phyloP scores from a whole-genome alignment of 2,113 vertebrate genomes.

The Phalacrocorax carbo region DNA sequence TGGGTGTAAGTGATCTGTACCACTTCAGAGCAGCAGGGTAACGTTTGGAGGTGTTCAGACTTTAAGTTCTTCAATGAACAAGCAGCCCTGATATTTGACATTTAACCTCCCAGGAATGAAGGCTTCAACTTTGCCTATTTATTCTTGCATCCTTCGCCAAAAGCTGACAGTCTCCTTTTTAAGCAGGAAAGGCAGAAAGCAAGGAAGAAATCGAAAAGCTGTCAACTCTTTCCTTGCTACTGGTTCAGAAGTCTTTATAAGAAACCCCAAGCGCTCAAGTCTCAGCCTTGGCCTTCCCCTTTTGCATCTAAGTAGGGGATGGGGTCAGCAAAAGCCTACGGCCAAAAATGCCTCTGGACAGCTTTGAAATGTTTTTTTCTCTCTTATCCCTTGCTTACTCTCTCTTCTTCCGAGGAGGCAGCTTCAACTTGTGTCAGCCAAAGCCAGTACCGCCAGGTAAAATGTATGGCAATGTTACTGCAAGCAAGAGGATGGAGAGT shows the following conservation, averaged over 20 bases:
- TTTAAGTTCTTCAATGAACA: neutral
- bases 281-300: neutral
- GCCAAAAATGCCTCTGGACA: neutral
- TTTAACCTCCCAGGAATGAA: neutral
- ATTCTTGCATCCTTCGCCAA: neutral
- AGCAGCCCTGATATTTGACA: neutral
- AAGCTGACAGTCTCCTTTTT: neutral
- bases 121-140: neutral
- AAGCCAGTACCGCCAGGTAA: neutral
- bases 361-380: neutral
- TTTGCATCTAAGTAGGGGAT: neutral
- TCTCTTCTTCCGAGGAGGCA: neutral
- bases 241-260: neutral
- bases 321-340: neutral
- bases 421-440: neutral
- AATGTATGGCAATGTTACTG: fast-evolving
- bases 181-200: neutral
- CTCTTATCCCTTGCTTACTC: neutral
- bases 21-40: neutral
- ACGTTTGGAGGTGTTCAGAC: neutral
- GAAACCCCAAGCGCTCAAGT: neutral
- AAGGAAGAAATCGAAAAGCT: neutral
- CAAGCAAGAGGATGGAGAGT: neutral
- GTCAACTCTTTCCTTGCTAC: neutral
- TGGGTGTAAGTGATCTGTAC: neutral